Evolutionary conservation across 2,888 invertebrate species (phyloP), one percentile per base, ranked within the genome.

Genomic region (Achlya flavicornis): DNA sequence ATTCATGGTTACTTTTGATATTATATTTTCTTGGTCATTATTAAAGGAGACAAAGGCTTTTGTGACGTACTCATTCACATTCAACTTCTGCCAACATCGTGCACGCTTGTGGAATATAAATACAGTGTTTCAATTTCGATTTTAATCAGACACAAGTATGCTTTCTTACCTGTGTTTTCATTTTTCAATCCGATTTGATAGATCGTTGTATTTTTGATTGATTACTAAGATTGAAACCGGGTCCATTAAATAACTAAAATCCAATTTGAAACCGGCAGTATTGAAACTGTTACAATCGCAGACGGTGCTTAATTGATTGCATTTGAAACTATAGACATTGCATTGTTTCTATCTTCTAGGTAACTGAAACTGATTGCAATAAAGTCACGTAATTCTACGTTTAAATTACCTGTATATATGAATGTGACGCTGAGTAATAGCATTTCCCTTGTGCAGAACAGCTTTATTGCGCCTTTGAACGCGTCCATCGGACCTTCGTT

Each of bases 381-480:
- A 41, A 12, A 41, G 41, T 41, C 2, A 10, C 7, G 38, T 38
- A 41, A 41, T 41, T 12, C 12, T 35, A 41, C 41, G 41, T n/a
- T n/a, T 7, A 63, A 73, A 86, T 84, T 84, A 97, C 98, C 99
- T 64, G 98, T 98, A 84, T 98, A 99, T 62, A 98, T 95, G 87
- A 99, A 99, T 0, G 97, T 96, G 66, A 98, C 86, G 72, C 97
- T 96, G 19, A 99, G 93, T 12, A 98, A 83, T 61, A 98, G 78
- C 98, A 99, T 99, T 74, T 97, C 96, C 58, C 94, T 94, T 0
- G 98, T 98, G 63, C 96, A 85, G 85, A 98, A 96, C 60, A 99
- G 91, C 69, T 93, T 94, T 48, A 97, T 92, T 0, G 99, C 97
- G 46, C 96, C 96, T 76, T 94, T 95, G 63, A 98, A 94, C 0